A percentile compares a stretch with the other conserved stretches of the same genome.
phyloP scores from a whole-genome alignment of 1,140 invertebrate genomes.

The Bombus sylvicola region DNA sequence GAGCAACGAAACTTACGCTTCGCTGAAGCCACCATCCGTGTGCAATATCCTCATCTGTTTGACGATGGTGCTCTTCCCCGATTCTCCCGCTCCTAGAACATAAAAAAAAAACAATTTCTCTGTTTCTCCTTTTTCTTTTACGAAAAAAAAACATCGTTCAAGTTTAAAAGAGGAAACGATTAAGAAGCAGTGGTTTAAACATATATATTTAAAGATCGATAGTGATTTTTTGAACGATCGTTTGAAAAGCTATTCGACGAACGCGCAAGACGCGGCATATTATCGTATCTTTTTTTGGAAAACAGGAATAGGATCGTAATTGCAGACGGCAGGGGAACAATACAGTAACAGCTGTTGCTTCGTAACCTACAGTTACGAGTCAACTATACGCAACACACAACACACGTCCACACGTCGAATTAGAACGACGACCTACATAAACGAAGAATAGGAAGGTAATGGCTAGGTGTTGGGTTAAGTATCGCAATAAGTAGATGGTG shows the following conservation, averaged over 20 bases:
- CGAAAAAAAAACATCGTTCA: neutral
- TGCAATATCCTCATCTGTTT: constrained; percentile 99
- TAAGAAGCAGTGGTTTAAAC: no score
- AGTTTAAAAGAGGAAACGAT: neutral
- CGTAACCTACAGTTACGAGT: constrained; percentile 48
- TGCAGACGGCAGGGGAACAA: constrained; percentile 56
- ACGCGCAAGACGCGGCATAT: neutral
- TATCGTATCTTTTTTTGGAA: constrained; percentile 1
- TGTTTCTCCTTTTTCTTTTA: neutral
- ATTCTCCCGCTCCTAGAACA: constrained; percentile 94
- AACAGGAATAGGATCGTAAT: constrained; percentile 19
- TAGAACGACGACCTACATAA: constrained; percentile 69
- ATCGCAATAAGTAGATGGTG: constrained; percentile 48
- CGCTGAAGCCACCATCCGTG: constrained; percentile 97
- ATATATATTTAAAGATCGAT: neutral
- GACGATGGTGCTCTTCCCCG: constrained; percentile 99
- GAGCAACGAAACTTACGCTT: constrained; percentile 86
- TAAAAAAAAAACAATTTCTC: constrained; percentile 37
- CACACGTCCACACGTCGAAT: constrained; percentile 53
- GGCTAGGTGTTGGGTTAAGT: constrained; percentile 58
- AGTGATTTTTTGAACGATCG: neutral
- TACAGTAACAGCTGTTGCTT: constrained; percentile 69
- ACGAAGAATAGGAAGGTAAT: constrained; percentile 65
- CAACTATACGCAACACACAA: constrained; percentile 20
- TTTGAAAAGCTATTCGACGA: neutral